A percentile compares a stretch with the other conserved stretches of the same genome.
Evolutionary conservation across 2,888 invertebrate species (phyloP).

Genomic region (Caenorhabditis drosophilae): DNA sequence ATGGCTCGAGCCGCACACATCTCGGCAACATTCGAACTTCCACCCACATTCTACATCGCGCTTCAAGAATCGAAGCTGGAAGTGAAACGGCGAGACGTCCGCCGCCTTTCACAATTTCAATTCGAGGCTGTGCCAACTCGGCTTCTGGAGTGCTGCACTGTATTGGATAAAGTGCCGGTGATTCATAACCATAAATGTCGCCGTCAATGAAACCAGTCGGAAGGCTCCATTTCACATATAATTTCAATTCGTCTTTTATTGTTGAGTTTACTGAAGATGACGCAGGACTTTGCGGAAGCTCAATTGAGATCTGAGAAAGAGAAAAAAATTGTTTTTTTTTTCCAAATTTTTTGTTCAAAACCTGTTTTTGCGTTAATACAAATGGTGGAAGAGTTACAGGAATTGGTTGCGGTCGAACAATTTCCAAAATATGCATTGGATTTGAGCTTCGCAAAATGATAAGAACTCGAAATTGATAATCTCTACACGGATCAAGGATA

Average conservation of each 20-base stretch:
- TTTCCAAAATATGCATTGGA: constrained; percentile 47
- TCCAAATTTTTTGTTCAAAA: constrained; percentile 4
- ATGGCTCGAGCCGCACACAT: constrained; percentile 59
- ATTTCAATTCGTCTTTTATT: constrained; percentile 10
- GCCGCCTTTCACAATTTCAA: constrained; percentile 59
- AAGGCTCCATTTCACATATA: constrained; percentile 41
- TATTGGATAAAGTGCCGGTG: constrained; percentile 62
- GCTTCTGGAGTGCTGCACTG: constrained; percentile 61
- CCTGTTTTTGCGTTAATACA: constrained; percentile 50
- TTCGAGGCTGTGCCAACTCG: constrained; percentile 48
- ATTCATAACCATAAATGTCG: constrained; percentile 63
- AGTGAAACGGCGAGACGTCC: constrained; percentile 55
- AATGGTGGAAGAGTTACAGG: constrained; percentile 59
- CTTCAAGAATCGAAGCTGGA: constrained; percentile 58
- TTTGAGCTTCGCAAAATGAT: constrained; percentile 55
- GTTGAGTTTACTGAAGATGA: constrained; percentile 8
- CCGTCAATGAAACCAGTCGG: constrained; percentile 57
- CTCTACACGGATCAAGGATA: constrained; percentile 63
- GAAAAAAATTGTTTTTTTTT: neutral
- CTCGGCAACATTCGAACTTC: constrained; percentile 59
- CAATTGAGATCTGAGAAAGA: constrained; percentile 16
- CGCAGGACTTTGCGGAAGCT: constrained; percentile 20
- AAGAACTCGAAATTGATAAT: constrained; percentile 64
- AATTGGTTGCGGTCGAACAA: constrained; percentile 56
- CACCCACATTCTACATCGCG: constrained; percentile 59